Evolutionary conservation across 2,797 vertebrate genomes (phyloP), one percentile per base, ranked within the genome.

Genomic region (Poecile montanus): DNA sequence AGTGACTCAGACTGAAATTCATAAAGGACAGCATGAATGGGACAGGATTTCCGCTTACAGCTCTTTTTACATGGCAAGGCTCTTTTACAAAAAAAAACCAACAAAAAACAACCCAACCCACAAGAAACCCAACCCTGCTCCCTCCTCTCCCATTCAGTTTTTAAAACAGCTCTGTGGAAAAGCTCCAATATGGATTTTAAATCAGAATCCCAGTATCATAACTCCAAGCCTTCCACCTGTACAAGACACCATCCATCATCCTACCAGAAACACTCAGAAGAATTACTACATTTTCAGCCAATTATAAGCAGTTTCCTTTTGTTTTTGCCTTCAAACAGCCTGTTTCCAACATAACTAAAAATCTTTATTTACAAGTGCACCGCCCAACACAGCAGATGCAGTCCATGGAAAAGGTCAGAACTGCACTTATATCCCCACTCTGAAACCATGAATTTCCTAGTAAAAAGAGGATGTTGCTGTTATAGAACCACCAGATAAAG

Each of bases 1-100:
- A 97, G 94, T 96, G 95, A 96, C 89, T 96, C 95, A 97, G 95
- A 95, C 95, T 65, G 71, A 91, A 96, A 95, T 77, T 67, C 94
- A 94, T 81, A 85, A 93, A 94, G 89, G 93, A 96, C 95, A 93
- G 85, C 83, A 89, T 94, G 95, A 97, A 96, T 93, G 93, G 95
- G 77, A 95, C 91, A 94, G 94, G 96, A 97, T 96, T 97, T 97
- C 95, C 94, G 16, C 88, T 87, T 61, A 71, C 77, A 82, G 95
- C 67, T 93, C 91, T 58, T 92, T 94, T 75, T 88, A 90, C 83
- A 62, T 90, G 85, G 95, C 30, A 9, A 90, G 42, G 42, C 45
- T 89, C 45, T 67, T 86, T 76, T n/a, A 47, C 26, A 3, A 45
- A 63, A 58, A 61, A 13, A 29, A 68, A n/a, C 42, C 38, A 40